These are phyloP conservation scores for Poeciliopsis prolifica DNA, from an alignment of 2,113 vertebrate genomes.

Conservation along the genomic window DNA sequence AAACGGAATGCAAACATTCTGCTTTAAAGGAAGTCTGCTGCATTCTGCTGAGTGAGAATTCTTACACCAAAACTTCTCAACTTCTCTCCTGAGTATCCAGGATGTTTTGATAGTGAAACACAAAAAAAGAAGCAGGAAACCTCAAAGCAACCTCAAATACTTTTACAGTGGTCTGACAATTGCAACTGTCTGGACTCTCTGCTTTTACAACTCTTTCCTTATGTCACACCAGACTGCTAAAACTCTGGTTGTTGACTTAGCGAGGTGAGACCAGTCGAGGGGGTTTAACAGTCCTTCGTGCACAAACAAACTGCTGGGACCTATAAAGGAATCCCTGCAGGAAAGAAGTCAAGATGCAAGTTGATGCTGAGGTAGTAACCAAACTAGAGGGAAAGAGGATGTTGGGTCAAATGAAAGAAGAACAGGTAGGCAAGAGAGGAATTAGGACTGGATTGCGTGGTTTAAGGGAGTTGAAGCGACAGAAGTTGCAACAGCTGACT, in stretches of 20 bases:
- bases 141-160: slow-evolving; percentile 59
- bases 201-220: slow-evolving; percentile 46
- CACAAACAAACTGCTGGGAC: slow-evolving; percentile 30
- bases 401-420: slow-evolving; percentile 22
- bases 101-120: slow-evolving; percentile 23
- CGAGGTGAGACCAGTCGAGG: slow-evolving; percentile 47
- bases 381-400: background rate
- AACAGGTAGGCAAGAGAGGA: slow-evolving; percentile 50
- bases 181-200: slow-evolving; percentile 56
- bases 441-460: slow-evolving; percentile 30
- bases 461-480: slow-evolving; percentile 40
- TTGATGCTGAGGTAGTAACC: background rate
- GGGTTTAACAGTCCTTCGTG: slow-evolving; percentile 55
- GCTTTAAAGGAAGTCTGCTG: slow-evolving; percentile 16
- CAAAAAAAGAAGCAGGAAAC: slow-evolving; percentile 29
- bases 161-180: slow-evolving; percentile 60
- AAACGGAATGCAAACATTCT: background rate
- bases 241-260: slow-evolving; percentile 62
- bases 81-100: background rate
- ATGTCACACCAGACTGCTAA: slow-evolving; percentile 51
- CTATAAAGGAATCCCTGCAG: slow-evolving; percentile 14
- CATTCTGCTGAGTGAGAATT: background rate
- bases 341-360: slow-evolving; percentile 1
- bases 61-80: slow-evolving; percentile 11
- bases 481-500: slow-evolving; percentile 79